phyloP scores from a whole-genome alignment of 2,888 invertebrate genomes.

The Tricholauxania praeusta region DNA sequence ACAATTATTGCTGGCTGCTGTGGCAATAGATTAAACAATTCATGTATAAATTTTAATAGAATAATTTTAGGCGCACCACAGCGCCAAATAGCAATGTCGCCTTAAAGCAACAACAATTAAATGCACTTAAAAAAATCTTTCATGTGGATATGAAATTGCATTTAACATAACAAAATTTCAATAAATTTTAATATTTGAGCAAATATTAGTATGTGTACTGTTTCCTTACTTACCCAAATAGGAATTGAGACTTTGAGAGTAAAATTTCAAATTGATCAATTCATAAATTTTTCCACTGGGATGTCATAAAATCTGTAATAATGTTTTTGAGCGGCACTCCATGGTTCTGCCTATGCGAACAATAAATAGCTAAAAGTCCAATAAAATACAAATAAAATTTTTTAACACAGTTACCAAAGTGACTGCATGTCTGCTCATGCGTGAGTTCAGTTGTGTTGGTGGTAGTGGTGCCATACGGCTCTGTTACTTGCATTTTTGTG shows the following conservation, averaged over 20 bases:
- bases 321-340: too few relatives aligned
- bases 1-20: not conserved
- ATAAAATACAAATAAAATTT: slow-evolving; percentile 52
- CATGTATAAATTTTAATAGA: not conserved
- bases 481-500: not conserved
- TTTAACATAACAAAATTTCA: slow-evolving; percentile 2
- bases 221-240: too few relatives aligned
- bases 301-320: too few relatives aligned
- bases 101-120: too few relatives aligned
- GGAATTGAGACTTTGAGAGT: too few relatives aligned
- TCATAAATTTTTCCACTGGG: too few relatives aligned
- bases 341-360: slow-evolving; percentile 34
- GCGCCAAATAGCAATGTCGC: too few relatives aligned
- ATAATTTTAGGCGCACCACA: not conserved
- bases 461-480: not conserved
- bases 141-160: too few relatives aligned
- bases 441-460: not conserved
- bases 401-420: not conserved
- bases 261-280: too few relatives aligned
- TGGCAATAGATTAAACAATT: not conserved
- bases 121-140: too few relatives aligned
- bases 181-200: slow-evolving; percentile 58
- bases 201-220: slow-evolving; percentile 23
- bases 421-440: not conserved
- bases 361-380: slow-evolving; percentile 59